phyloP scores from a whole-genome alignment of 2,113 vertebrate genomes.

The Pollimyrus isidori region DNA sequence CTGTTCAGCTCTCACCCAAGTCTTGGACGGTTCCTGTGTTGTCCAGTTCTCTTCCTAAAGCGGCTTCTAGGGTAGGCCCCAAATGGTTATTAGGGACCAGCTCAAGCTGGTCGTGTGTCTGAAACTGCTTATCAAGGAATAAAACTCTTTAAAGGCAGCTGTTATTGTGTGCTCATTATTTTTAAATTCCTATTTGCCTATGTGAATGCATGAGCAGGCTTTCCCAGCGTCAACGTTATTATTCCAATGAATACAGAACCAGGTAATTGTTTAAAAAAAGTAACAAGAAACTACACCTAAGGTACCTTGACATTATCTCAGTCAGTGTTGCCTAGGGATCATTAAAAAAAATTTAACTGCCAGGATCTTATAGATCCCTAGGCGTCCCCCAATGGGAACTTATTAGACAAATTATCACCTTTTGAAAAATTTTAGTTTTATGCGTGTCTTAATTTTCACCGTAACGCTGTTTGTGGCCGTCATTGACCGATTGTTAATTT shows the following conservation, averaged over 20 bases:
- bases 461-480: background rate
- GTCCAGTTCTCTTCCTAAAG: conserved; percentile 24
- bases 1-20: background rate
- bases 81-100: background rate
- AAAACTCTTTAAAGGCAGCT: conserved; percentile 27
- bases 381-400: background rate
- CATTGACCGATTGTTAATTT: background rate
- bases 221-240: background rate
- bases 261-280: background rate
- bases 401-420: background rate
- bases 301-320: background rate
- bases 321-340: background rate
- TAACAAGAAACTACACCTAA: background rate
- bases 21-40: conserved; percentile 24
- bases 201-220: background rate
- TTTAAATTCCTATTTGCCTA: background rate
- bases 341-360: too few relatives aligned
- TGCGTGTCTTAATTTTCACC: background rate
- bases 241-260: background rate
- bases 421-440: background rate
- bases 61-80: conserved; percentile 30
- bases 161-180: background rate
- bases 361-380: background rate
- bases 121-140: conserved; percentile 11
- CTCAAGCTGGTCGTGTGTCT: conserved; percentile 13